Percentiles rank a stretch among this genome's conserved stretches.
phyloP scores from a whole-genome alignment of 2,888 invertebrate genomes.

The Pyrochroa serraticornis region DNA sequence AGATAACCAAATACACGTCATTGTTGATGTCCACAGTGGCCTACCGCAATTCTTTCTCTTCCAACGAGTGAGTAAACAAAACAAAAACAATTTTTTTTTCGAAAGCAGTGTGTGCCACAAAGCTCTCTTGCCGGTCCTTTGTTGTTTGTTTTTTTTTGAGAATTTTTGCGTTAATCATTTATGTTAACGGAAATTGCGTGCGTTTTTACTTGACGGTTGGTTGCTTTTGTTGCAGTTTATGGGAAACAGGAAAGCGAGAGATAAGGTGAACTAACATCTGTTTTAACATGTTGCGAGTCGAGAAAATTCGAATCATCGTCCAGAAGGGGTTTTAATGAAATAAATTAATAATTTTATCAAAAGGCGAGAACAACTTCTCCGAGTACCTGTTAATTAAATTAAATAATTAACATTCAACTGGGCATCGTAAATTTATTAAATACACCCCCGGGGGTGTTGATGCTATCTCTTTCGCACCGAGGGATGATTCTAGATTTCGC shows the following conservation, averaged over 20 bases:
- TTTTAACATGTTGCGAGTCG: background rate
- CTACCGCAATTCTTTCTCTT: conserved; percentile 56
- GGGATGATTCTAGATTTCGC: background rate
- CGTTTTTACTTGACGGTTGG: background rate
- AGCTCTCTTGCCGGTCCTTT: too few relatives aligned
- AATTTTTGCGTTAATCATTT: background rate
- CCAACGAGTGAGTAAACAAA: conserved; percentile 46
- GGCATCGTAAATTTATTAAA: conserved; percentile 47
- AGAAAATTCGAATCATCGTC: background rate
- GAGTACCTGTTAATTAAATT: conserved; percentile 52
- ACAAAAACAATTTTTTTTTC: background rate
- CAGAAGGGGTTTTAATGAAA: background rate
- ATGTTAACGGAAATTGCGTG: background rate
- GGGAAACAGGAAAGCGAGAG: too few relatives aligned
- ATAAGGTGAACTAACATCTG: too few relatives aligned
- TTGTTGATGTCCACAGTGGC: conserved; percentile 70
- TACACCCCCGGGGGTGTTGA: conserved; percentile 37
- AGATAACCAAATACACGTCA: conserved; percentile 75
- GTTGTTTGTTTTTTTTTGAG: background rate
- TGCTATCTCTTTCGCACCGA: conserved; percentile 20
- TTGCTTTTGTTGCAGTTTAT: background rate
- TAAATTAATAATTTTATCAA: background rate
- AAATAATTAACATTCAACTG: conserved; percentile 52
- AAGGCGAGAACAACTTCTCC: background rate
- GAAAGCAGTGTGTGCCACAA: too few relatives aligned